These are phyloP conservation scores for Bos javanicus DNA, from an alignment of 2,113 vertebrate genomes.

Conservation along the genomic window DNA sequence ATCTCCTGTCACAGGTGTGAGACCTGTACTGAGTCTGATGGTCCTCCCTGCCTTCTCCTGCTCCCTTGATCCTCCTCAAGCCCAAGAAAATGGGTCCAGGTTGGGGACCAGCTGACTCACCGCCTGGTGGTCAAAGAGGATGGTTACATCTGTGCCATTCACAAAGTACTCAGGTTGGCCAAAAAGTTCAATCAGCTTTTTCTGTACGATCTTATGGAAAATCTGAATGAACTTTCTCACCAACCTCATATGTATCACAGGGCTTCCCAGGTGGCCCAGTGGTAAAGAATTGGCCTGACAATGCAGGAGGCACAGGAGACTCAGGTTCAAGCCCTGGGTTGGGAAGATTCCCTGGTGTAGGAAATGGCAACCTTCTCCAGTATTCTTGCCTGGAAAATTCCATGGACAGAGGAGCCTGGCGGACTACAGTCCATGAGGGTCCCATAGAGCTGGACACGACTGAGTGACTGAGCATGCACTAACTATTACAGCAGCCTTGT, in stretches of 20 bases:
- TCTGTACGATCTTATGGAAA: background rate
- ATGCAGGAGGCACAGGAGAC: background rate
- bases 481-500: background rate
- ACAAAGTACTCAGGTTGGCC: background rate
- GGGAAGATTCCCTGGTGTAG: background rate
- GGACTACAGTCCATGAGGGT: background rate
- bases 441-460: rapidly evolving
- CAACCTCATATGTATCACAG: background rate
- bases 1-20: background rate
- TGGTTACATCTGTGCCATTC: background rate
- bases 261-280: background rate
- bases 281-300: background rate
- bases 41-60: background rate
- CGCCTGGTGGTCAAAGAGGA: background rate
- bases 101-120: background rate
- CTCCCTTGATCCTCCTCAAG: background rate
- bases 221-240: background rate
- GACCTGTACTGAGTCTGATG: background rate
- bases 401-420: background rate
- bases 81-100: background rate
- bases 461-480: background rate
- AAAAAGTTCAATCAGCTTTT: background rate
- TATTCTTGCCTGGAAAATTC: background rate
- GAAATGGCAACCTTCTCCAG: background rate
- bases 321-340: background rate